Base-by-base conservation (phyloP, 1,140 invertebrate species). In the Rhopalosiphum padi region DNA sequence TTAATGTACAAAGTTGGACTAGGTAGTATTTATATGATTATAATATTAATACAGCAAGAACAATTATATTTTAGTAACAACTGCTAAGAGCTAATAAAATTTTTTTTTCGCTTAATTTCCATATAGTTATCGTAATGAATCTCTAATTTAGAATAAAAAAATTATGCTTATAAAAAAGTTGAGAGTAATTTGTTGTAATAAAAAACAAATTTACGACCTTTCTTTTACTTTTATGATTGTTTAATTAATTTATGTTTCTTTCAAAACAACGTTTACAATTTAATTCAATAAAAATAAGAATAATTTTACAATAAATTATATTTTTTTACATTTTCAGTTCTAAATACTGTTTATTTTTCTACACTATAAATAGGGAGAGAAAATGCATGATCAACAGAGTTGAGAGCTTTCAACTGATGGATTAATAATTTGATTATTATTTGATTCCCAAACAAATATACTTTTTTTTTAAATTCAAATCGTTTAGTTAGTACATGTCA, bases 211-310 rank as follows among this genome's bases (percentile, higher is more conserved):
- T 77, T 77, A 77, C n/a, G 30, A 77, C 60, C 30, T 77, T 77
- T n/a, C 2, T 35, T 15, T 77, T 77, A 77, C 30, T 77, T 77
- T 77, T 77, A 77, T 77, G 15, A 77, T n/a, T 77, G 60, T 77
- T 77, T 77, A 77, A 77, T 77, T 77, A 77, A 77, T 77, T 77
- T 77, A 77, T n/a, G 60, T 77, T 77, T 77, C n/a, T 77, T 77
- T 77, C 30, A 2, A 77, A 77, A 77, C 60, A 77, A 77, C 30
- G n/a, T 77, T n/a, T n/a, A 77, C 60, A 77, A n/a, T 77, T 77
- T n/a, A 77, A 77, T 77, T 77, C 60, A n/a, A 77, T 77, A n/a
- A 77, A 77, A 77, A 77, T 21, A 77, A n/a, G 30, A 77, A 77
- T 77, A 77, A 77, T 77, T 77, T n/a, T n/a, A 77, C 60, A 23